Evolutionary conservation across 2,888 invertebrate genomes (phyloP).

Genomic region (Noctua janthe): DNA sequence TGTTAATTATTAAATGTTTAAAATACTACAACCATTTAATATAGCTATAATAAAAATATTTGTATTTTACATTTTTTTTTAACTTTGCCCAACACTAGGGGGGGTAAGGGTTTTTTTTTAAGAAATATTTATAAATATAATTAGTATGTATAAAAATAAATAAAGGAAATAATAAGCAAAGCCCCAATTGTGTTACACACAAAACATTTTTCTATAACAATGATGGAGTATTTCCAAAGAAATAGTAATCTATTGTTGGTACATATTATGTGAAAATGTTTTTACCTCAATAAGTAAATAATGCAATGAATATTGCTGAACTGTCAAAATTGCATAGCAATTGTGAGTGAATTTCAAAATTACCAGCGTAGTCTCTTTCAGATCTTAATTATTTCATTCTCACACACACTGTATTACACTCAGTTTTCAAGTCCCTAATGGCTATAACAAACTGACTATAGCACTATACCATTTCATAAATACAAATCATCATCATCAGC

Average conservation of each 20-base stretch:
- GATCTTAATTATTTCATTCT: not conserved
- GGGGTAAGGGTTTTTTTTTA: too few relatives aligned
- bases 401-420: not conserved
- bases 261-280: not conserved
- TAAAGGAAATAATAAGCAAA: not conserved
- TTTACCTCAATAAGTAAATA: not conserved
- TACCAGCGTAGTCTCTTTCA: not conserved
- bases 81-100: too few relatives aligned
- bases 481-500: not conserved
- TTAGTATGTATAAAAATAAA: too few relatives aligned
- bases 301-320: not conserved
- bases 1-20: not conserved
- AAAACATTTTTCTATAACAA: not conserved
- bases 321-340: not conserved
- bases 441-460: not conserved
- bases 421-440: not conserved
- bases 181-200: not conserved
- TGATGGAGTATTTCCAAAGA: not conserved
- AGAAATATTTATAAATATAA: too few relatives aligned
- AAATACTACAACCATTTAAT: not conserved
- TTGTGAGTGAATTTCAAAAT: not conserved
- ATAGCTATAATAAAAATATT: too few relatives aligned
- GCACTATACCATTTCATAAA: not conserved
- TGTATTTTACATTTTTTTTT: too few relatives aligned
- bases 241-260: not conserved